A percentile compares a stretch with the other conserved stretches of the same genome.
Evolutionary conservation across 2,888 invertebrate genomes (phyloP).

Genomic region (Drosophila mayaguana): DNA sequence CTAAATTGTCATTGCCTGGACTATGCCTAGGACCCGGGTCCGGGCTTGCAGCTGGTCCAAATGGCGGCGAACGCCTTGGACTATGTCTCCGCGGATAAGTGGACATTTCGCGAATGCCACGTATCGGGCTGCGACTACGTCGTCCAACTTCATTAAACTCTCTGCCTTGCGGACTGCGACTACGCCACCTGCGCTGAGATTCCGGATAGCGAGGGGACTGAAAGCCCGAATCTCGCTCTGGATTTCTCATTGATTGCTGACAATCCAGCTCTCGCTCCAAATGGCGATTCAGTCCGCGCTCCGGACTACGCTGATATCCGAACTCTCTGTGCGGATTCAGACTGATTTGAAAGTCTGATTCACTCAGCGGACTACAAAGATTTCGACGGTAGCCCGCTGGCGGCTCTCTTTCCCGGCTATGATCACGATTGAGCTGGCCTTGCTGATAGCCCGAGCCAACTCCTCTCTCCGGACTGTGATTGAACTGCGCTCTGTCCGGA

Average conservation of each 20-base stretch:
- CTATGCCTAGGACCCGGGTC: not conserved
- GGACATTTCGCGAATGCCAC: not conserved
- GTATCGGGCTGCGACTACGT: conserved; percentile 28
- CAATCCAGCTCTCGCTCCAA: not conserved
- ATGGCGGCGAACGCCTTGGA: not conserved
- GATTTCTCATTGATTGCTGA: not conserved
- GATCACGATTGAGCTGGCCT: not conserved
- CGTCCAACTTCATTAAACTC: not conserved
- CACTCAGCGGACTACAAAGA: not conserved
- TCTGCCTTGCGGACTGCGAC: conserved; percentile 10
- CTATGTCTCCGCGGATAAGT: not conserved
- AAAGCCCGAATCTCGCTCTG: not conserved
- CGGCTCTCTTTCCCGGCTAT: not conserved
- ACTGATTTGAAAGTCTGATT: not conserved
- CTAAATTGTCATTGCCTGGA: not conserved
- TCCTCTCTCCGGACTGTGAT: not conserved
- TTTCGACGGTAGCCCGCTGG: not conserved
- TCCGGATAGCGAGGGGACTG: not conserved
- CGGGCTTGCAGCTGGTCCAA: not conserved
- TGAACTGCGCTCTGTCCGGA: not conserved
- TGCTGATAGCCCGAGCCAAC: not conserved
- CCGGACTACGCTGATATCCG: not conserved
- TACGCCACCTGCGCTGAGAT: not conserved
- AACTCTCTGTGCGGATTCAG: not conserved
- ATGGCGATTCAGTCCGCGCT: not conserved